Evolutionary conservation across 2,888 invertebrate genomes (phyloP), one percentile per base, ranked within the genome.

Genomic region (Sycophila texana): DNA sequence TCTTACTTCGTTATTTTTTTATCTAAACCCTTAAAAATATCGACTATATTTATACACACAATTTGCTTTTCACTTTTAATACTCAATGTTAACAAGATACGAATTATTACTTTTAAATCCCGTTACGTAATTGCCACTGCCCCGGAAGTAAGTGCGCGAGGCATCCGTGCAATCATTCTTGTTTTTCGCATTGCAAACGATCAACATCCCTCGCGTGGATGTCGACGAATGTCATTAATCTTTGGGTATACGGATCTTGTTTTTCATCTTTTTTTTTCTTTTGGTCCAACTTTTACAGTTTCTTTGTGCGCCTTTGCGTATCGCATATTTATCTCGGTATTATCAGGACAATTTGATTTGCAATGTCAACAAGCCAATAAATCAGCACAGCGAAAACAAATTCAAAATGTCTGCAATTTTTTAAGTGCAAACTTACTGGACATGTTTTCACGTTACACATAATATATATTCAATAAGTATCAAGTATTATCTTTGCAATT

Each of bases 231-330:
- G 53, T 51, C 47, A 16, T 49, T 60, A 55, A 30, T 77, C 58
- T 71, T 58, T 71, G 47, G 30, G n/a, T 51, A 49, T 58, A 51
- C 51, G 22, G 60, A 55, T 68, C 30, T 60, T 74, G 61, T 66
- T 70, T 74, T 18, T 55, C 71, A 70, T 67, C 53, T 0, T 68
- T 66, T 68, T 63, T 67, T 0, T 68, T 66, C 63, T 63, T 67
- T 79, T 79, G 79, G 79, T 79, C 79, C 79, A 60, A 57, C 79
- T 13, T 26, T 20, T 72, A 47, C 68, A 70, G 60, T 79, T 72
- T 72, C 63, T 72, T 79, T 79, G 75, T 79, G 75, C 79, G 67
- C 79, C 70, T 75, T 74, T 65, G 74, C 74, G 58, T 70, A 74
- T 70, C 51, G 51, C 63, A 67, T 22, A n/a, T 60, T 22, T 53